Base-by-base conservation (phyloP, 2,113 vertebrate genomes). In the Bombycilla garrulus region DNA sequence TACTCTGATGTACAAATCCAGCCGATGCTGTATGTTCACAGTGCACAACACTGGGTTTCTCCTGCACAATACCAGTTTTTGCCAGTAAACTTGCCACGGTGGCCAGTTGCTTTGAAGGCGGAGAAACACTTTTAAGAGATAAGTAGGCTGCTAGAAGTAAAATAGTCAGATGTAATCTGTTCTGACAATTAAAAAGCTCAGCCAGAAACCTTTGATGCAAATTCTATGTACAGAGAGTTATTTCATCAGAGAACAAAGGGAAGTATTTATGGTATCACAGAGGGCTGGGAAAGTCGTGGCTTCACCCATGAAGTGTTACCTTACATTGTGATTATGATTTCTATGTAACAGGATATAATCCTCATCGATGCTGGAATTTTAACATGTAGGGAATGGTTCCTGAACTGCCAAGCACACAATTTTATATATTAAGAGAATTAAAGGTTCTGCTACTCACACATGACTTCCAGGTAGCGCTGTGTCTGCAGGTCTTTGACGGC, bases 401-500 rank as follows among this genome's bases (percentile, higher is more conserved):
- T 19, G 44, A 54, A 15, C 28, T 54, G 83, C 29, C 20, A n/a
- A 45, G 69, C 3, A 21, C 65, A 57, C 6, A 3, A 2, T 33
- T 35, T 20, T 2, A 7, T 2, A 36, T 0, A 2, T 12, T 15
- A 7, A 42, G 54, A 45, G 69, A 80, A 62, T 19, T 5, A 54
- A 42, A 80, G 48, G 47, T 14, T 67, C 5, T 50, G 89, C 74
- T 98, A 99, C 99, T 99, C 97, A 99, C 99, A 99, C 93, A 98
- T 98, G 67, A 99, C 99, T 98, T 99, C 99, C 31, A 99, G 98
- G 95, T 99, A 99, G 73, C 98, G 98, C 97, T 99, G 99, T 36
- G 98, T 98, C 97, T 99, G 98, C 94, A 99, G 83, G 97, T 99
- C 99, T n/a, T 99, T 99, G 94, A 98, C 99, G 1, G 99, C 99